Evolutionary conservation across 2,888 invertebrate species (phyloP), one percentile per base, ranked within the genome.

Genomic region (Tenthredo amoena): DNA sequence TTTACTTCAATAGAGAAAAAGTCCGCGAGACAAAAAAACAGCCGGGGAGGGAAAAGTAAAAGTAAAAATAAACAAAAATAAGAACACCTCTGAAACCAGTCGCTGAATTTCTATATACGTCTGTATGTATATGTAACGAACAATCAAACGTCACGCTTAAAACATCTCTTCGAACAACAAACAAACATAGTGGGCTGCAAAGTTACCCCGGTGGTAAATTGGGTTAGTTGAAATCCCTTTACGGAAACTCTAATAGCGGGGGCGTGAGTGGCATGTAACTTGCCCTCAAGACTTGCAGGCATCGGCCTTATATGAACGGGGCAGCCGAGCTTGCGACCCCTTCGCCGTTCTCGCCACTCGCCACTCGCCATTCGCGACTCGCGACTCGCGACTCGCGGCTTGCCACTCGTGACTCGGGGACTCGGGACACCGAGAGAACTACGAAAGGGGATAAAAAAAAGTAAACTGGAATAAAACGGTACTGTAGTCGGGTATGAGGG

Each of bases 181-280:
- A 91, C 91, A 92, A 92, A 92, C 90, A 82, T 12, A 88, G 87
- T 86, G 85, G 89, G 88, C 88, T 89, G 91, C 88, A 89, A 91
- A 92, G 91, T 92, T 91, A 90, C 90, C 91, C 81, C 90, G 89
- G 89, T 89, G 89, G 88, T 90, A 92, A 93, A 93, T 93, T 93
- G 91, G 91, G 92, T 93, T 93, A 92, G 90, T 89, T 89, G 88
- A 91, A 92, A 93, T 92, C 92, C 93, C 91, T 92, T 93, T 93
- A 92, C 91, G 91, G 90, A 90, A 92, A 92, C 92, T 92, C 91
- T 92, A 93, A 92, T 91, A 90, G 92, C 89, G 89, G 89, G 89
- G 90, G 90, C 91, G 91, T 91, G 92, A 90, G 90, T 87, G 85
- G 90, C 90, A 90, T 89, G 89, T 89, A 89, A 88, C 89, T 71